Base-by-base conservation (phyloP, 2,113 vertebrate species). In the Uria aalge region DNA sequence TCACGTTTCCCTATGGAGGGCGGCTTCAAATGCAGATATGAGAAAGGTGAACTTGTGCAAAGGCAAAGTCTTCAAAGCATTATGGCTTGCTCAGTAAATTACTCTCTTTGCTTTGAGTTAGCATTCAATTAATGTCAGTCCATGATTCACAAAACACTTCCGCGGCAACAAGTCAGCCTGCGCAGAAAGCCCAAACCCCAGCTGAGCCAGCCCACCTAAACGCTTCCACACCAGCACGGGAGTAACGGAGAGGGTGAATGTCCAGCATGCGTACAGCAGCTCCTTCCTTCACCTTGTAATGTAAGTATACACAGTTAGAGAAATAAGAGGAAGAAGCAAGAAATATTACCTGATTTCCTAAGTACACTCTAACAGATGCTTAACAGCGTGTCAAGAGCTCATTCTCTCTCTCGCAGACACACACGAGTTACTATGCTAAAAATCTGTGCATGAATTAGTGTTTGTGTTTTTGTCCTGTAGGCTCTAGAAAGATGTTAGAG, bases 171-270 rank as follows among this genome's bases (percentile, higher is more conserved):
- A 64, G 18, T 32, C 26, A 57, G 41, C 9, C 60, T 72, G 19
- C 3, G 7, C 38, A 45, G 22, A 17, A 87, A 81, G 53, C 32
- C 21, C 22, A 89, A n/a, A 64, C 15, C 27, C 4, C 5, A 75
- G 43, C 29, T n/a, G 6, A 34, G 8, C 10, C 29, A 55, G 22
- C 18, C 26, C 36, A 59, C 26, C 26, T 23, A 52, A 94, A 82
- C 0, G 1, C 40, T 74, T 53, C 64, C 69, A 67, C 29, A 29
- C 7, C 20, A 71, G 40, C 38, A 38, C 2, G 2, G 12, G 12
- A 38, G 10, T 40, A 75, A 56, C 0, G 0, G 30, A 9, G 6
- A 82, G 5, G 20, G 16, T 27, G 7, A 75, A 34, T 0, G 0
- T 27, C 48, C 43, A 66, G 59, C 30, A 43, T 2, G 0, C 1